Conservation (phyloP, 2,888 invertebrate genomes). For the Troglohyphantes excavatus region DNA sequence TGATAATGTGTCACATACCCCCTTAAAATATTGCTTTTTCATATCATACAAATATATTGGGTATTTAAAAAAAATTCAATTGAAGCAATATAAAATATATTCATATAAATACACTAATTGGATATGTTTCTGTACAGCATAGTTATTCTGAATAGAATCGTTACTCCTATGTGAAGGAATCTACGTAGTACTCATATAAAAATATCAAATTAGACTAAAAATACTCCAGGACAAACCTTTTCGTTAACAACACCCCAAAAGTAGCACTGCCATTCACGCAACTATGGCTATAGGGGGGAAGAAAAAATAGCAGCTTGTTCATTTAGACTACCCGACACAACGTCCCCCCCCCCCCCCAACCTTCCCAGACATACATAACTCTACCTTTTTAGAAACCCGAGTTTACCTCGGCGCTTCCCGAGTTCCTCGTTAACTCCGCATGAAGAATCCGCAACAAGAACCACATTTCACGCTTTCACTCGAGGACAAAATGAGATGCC, state of each 20-base stretch:
- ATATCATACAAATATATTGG: no score
- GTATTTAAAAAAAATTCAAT: no score
- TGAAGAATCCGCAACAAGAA: conserved; percentile 7
- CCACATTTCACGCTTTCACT: not conserved
- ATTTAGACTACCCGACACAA: not conserved
- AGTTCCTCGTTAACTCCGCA: conserved; percentile 25
- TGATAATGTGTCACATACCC: no score
- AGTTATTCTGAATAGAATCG: no score
- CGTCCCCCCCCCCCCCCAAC: not conserved
- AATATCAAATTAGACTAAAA: no score
- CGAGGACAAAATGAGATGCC: conserved; percentile 1
- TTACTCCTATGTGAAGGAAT: no score
- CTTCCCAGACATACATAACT: conserved; percentile 1
- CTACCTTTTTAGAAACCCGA: conserved; percentile 4
- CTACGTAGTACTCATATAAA: no score
- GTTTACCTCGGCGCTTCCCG: conserved; percentile 11
- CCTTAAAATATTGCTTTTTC: no score
- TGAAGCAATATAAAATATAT: no score
- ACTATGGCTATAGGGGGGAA: not conserved
- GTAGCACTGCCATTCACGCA: not conserved
- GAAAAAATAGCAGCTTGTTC: not conserved
- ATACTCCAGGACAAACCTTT: no score
- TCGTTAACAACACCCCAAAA: not conserved
- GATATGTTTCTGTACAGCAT: no score
- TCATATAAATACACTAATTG: no score